Conservation (phyloP, 1,140 invertebrate genomes). For the Frieseomelitta varia region DNA sequence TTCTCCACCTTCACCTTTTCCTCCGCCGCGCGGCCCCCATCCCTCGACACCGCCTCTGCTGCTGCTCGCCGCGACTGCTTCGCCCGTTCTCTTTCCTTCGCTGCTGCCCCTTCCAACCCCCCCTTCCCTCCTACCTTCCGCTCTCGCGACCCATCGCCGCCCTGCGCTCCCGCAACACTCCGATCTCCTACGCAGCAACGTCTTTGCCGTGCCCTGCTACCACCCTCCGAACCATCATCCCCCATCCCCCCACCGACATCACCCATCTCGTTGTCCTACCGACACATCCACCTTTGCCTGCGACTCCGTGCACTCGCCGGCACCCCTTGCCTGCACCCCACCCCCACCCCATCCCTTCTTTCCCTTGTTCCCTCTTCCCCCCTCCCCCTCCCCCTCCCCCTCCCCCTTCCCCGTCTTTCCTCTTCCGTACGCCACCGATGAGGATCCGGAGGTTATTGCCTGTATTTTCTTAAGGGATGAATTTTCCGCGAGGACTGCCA, state of each 20-base stretch:
- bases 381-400: conserved; percentile 20
- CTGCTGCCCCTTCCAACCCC: conserved; percentile 29
- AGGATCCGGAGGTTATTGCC: conserved; percentile 79
- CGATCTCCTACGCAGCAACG: conserved; percentile 62
- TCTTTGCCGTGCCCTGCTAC: conserved; percentile 56
- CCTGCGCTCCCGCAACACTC: conserved; percentile 31
- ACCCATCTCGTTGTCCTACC: conserved; percentile 33
- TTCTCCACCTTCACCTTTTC: conserved; percentile 70
- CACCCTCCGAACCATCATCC: conserved; percentile 3
- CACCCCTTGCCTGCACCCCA: conserved; percentile 22
- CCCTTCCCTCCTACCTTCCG: conserved; percentile 21
- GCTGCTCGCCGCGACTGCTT: conserved; percentile 31
- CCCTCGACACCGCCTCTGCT: conserved; percentile 20
- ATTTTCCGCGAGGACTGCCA: conserved; percentile 68
- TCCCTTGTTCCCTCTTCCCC: background rate
- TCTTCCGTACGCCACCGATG: conserved; percentile 63
- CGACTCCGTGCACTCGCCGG: conserved; percentile 26
- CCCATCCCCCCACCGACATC: background rate
- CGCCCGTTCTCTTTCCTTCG: conserved; percentile 23
- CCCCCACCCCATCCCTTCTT: conserved; percentile 27
- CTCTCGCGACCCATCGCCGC: conserved; percentile 20
- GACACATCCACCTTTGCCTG: conserved; percentile 55
- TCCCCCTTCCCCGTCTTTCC: conserved; percentile 22
- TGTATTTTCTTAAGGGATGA: conserved; percentile 81
- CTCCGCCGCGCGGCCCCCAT: conserved; percentile 57